Percentiles rank a stretch among this genome's conserved stretches.
Conservation (phyloP, 2,113 vertebrate genomes). For the Poeciliopsis prolifica region DNA sequence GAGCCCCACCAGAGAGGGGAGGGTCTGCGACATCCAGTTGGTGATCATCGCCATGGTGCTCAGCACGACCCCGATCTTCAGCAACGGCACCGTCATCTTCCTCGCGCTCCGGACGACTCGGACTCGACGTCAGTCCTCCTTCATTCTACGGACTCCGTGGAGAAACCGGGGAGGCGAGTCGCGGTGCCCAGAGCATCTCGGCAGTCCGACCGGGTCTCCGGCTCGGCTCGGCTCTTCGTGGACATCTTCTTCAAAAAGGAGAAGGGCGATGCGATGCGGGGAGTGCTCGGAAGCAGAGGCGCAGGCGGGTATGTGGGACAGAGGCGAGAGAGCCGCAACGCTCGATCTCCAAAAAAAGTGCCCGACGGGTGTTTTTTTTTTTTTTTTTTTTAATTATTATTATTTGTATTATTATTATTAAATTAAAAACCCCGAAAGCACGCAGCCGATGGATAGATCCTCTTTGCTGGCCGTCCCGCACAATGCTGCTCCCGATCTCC, state of each 20-base stretch:
- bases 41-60: conserved; percentile 99
- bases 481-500: conserved; percentile 57
- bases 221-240: conserved; percentile 64
- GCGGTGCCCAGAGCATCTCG: conserved; percentile 72
- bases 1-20: conserved; percentile 95
- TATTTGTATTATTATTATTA: too few relatives aligned
- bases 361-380: background rate
- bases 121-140: conserved; percentile 73
- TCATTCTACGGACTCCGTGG: conserved; percentile 84
- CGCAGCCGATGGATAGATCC: conserved; percentile 26
- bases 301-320: background rate
- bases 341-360: conserved; percentile 9
- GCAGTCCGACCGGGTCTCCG: conserved; percentile 72
- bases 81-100: conserved; percentile 93
- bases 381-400: too few relatives aligned
- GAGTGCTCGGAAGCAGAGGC: conserved; percentile 17
- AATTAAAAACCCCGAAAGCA: background rate
- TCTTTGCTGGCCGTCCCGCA: conserved; percentile 56
- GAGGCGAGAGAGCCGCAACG: background rate
- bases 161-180: conserved; percentile 76
- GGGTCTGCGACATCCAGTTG: conserved; percentile 99
- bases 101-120: conserved; percentile 64
- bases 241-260: conserved; percentile 65
- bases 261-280: conserved; percentile 16
- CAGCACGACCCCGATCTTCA: conserved; percentile 97